Evolutionary conservation across 2,797 vertebrate genomes (phyloP).

Genomic region (Pangasius mekongensis): DNA sequence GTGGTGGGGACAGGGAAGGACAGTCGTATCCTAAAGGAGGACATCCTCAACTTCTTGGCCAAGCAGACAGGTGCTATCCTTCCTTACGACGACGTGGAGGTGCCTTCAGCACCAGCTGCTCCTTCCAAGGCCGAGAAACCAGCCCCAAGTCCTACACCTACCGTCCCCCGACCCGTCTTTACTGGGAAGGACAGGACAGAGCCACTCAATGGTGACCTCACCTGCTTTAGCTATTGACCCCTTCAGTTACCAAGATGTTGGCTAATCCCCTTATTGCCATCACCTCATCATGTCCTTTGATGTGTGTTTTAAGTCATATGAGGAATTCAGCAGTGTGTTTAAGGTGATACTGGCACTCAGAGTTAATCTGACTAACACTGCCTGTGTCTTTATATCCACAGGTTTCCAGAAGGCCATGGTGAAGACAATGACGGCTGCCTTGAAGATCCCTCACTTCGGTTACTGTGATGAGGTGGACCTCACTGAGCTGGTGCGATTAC

Average conservation of each 20-base stretch:
- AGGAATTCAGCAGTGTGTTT: neutral
- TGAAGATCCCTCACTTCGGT: slow-evolving; percentile 93
- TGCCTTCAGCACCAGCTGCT: slow-evolving; percentile 27
- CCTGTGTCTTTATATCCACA: neutral
- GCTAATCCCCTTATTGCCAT: neutral
- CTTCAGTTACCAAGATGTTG: neutral
- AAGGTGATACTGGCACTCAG: neutral
- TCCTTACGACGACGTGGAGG: slow-evolving; percentile 43
- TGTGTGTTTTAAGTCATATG: neutral
- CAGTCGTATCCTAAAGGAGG: slow-evolving; percentile 92
- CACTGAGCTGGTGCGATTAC: slow-evolving; percentile 80
- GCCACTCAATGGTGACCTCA: slow-evolving; percentile 83
- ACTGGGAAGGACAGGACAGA: slow-evolving; percentile 85
- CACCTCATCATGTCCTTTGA: slow-evolving; percentile 49
- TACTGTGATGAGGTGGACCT: slow-evolving; percentile 92
- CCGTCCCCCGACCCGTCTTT: slow-evolving; percentile 69
- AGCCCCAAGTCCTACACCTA: neutral
- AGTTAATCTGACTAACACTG: neutral
- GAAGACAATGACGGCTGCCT: slow-evolving; percentile 88
- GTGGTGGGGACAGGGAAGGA: slow-evolving; percentile 90
- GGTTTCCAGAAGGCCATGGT: slow-evolving; percentile 89
- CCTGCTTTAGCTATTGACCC: neutral
- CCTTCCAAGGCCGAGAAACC: slow-evolving; percentile 61
- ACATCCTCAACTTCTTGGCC: slow-evolving; percentile 91
- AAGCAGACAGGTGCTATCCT: slow-evolving; percentile 94